Evolutionary conservation across 2,888 invertebrate genomes (phyloP), one percentile per base, ranked within the genome.

Genomic region (Drosophila nigricruria): DNA sequence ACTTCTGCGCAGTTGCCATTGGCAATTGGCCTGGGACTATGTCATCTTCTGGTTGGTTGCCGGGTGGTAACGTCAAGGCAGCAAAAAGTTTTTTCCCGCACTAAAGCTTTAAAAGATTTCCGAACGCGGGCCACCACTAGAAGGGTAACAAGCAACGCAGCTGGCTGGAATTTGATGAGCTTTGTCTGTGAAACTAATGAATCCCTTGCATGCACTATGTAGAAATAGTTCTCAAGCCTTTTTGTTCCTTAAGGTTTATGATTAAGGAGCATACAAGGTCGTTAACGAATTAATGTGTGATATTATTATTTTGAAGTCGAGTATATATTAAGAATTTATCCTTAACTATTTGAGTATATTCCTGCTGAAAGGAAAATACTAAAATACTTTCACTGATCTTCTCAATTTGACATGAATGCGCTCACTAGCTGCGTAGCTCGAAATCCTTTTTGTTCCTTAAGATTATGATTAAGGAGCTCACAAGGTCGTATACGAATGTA

Each of bases 1-100:
- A 72, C 70, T 59, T 77, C 70, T 85, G 70, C 77, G 77, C 71
- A 77, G 69, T 73, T 72, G 56, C 58, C 64, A 67, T 30, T 20
- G 20, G 74, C 70, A 77, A 63, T 68, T 61, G n/a, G 52, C 50
- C 58, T 72, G 72, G 77, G 64, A 69, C 77, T 77, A 60, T 25
- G 38, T n/a, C 58, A 52, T 60, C 45, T 67, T 70, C 60, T 18
- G 53, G 40, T 25, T 56, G 65, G 20, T 73, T 67, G 60, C 66
- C 69, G 34, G 40, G 8, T 60, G 45, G 32, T 52, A 45, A 20
- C 25, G 18, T 9, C 25, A 12, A n/a, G 32, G 42, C 42, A 47
- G 40, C 20, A 43, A 61, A 71, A 61, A 63, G 52, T 32, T 62
- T 23, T 12, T 52, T 54, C 25, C 42, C 42, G 54, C 25, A 38